Evolutionary conservation across 2,888 invertebrate genomes (phyloP), one percentile per base, ranked within the genome.

Genomic region (Balanococcus diminutus): DNA sequence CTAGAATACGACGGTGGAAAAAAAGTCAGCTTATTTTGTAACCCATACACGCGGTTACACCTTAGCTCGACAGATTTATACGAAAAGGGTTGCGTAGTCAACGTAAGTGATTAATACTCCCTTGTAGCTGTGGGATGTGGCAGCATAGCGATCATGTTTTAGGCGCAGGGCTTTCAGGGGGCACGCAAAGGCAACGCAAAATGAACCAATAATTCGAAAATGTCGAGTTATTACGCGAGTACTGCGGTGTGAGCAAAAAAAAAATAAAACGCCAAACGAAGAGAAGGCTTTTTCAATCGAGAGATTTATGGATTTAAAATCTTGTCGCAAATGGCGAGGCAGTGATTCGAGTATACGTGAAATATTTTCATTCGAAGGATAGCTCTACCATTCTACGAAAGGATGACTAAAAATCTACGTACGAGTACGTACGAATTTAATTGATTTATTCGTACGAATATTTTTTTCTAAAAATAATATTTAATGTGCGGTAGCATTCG

Each of bases 401-500:
- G 22, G 11, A 56, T 56, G 56, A 22, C 56, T n/a, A 51, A 51
- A 51, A 51, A 36, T 36, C 5, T 4, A 14, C 46, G 61, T 25
- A 61, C 46, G 36, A 14, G 51, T 46, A 8, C n/a, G 46, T 61
- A 51, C 61, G 67, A 67, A 28, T 28, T 28, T 67, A 79, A 79
- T 79, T 79, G 75, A 79, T 79, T 79, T 79, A 79, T 67, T 67
- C 31, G 67, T 79, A 79, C n/a, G 46, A 32, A 36, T 79, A 9
- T 28, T 67, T 67, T 67, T 61, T 14, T 67, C 67, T 22, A 46
- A 46, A 46, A 46, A 25, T 61, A 61, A 61, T 61, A 61, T 61
- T 61, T 25, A 61, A 11, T 1, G 22, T 61, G 61, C 9, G 61
- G 61, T 46, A 4, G 11, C 16, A 22, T 56, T 56, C 8, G 22